Evolutionary conservation across 2,888 invertebrate species (phyloP).

Genomic region (Apotomis turbidana): DNA sequence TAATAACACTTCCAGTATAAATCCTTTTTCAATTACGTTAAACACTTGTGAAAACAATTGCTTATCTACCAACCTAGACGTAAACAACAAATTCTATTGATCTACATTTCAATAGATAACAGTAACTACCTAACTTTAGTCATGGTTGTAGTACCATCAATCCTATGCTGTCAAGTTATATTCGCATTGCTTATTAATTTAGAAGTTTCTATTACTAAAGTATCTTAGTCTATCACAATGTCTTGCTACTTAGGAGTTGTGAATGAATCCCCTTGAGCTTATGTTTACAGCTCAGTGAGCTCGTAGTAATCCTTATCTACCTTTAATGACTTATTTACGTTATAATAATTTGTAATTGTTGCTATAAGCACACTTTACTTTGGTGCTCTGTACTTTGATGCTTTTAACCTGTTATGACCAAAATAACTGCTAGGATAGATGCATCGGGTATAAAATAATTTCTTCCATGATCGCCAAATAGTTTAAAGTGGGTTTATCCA

Average conservation of each 20-base stretch:
- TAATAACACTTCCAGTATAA: background rate
- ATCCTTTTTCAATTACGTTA: background rate
- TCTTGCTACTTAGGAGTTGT: background rate
- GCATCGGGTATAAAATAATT: no score
- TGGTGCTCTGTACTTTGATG: background rate
- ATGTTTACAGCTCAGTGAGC: background rate
- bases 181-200: background rate
- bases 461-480: no score
- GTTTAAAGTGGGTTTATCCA: no score
- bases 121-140: background rate
- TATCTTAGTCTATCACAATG: background rate
- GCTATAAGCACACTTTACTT: background rate
- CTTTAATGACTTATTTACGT: background rate
- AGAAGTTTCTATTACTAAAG: background rate
- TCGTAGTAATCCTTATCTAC: background rate
- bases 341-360: background rate
- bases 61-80: background rate
- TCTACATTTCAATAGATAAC: conserved; percentile 1
- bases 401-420: no score
- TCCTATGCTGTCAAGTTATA: background rate
- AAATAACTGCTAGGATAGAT: no score
- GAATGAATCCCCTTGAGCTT: background rate
- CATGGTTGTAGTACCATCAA: background rate
- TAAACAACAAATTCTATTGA: background rate
- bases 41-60: background rate